phyloP scores from a whole-genome alignment of 2,113 vertebrate genomes.

The Chaetodon trifascialis region DNA sequence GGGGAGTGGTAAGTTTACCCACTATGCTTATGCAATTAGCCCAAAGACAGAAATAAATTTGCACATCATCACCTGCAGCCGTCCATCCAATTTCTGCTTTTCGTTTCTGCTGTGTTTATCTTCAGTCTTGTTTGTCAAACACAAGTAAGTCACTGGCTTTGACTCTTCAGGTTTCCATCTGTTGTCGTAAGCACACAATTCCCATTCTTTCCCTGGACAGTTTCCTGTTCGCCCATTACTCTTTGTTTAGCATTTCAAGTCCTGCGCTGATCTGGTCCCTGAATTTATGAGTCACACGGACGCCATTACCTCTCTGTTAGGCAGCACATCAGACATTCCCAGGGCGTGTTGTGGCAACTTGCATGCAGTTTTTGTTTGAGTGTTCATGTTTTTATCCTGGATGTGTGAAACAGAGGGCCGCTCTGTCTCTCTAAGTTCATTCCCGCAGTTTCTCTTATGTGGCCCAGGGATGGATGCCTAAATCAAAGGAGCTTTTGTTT shows the following conservation, averaged over 20 bases:
- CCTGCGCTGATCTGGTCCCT: conserved; percentile 10
- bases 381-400: conserved; percentile 34
- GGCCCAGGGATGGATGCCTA: conserved; percentile 44
- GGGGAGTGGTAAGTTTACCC: conserved; percentile 79
- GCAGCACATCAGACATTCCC: conserved; percentile 7
- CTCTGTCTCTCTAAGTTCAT: conserved; percentile 58
- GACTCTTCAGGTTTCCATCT: conserved; percentile 11
- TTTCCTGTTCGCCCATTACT: conserved; percentile 24
- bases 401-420: conserved; percentile 57
- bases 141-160: neutral
- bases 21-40: neutral
- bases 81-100: neutral
- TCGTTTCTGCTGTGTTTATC: neutral
- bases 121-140: conserved; percentile 13
- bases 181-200: conserved; percentile 3
- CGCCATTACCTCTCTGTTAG: neutral
- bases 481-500: conserved; percentile 81
- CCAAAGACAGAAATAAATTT: neutral
- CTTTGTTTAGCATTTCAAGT: neutral
- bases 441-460: conserved; percentile 52
- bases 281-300: conserved; percentile 16
- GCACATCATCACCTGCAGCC: neutral
- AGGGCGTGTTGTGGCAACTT: conserved; percentile 28
- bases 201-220: neutral
- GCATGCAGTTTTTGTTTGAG: neutral